Evolutionary conservation across 2,113 vertebrate genomes (phyloP).

Genomic region (Petroica traversi): DNA sequence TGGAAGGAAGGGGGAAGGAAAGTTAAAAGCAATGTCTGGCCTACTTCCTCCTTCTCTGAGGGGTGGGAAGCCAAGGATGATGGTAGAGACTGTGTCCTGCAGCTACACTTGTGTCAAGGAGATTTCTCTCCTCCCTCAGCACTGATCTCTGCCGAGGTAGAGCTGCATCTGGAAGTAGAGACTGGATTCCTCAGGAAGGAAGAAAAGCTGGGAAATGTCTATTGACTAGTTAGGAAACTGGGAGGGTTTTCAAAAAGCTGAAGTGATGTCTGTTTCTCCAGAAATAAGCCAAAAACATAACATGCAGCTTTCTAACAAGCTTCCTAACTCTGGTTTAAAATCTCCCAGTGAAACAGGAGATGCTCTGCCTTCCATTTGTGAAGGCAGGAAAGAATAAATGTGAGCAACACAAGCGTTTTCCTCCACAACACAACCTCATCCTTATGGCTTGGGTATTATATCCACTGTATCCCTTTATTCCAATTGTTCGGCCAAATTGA

Average conservation of each 20-base stretch:
- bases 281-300: constrained; percentile 56
- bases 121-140: background rate
- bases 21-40: background rate
- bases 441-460: constrained; percentile 68
- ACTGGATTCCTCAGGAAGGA: constrained; percentile 60
- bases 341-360: constrained; percentile 44
- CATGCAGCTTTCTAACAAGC: constrained; percentile 58
- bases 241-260: background rate
- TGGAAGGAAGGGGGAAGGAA: background rate
- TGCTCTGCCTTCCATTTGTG: constrained; percentile 30
- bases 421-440: constrained; percentile 56
- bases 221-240: background rate
- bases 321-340: constrained; percentile 33
- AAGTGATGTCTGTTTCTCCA: constrained; percentile 48
- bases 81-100: background rate
- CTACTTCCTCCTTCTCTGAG: background rate
- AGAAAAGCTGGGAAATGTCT: constrained; percentile 48
- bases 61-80: background rate
- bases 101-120: background rate
- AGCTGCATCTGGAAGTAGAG: background rate
- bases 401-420: background rate
- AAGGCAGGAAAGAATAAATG: constrained; percentile 38
- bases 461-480: constrained; percentile 68
- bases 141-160: background rate
- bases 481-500: constrained; percentile 59